These are phyloP conservation scores for Ptychoptera contaminata DNA, from an alignment of 2,888 invertebrate genomes.

Conservation along the genomic window DNA sequence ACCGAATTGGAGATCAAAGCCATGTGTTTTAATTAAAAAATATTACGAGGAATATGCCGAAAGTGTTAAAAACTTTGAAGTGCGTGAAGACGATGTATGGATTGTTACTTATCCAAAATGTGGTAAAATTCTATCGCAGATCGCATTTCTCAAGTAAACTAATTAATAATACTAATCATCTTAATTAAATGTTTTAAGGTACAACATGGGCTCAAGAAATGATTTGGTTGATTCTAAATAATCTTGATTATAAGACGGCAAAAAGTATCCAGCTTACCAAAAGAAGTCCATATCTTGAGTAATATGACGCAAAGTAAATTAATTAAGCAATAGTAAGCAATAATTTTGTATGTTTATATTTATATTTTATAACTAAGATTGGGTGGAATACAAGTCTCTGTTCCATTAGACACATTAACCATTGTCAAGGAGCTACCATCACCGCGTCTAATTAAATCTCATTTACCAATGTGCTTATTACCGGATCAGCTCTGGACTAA, in stretches of 20 bases:
- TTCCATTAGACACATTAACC: conserved; percentile 8
- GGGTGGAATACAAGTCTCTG: too few species aligned
- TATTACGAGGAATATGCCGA: not conserved
- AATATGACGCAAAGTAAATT: too few species aligned
- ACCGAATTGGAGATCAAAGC: too few species aligned
- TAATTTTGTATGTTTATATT: too few species aligned
- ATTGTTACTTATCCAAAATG: conserved; percentile 2
- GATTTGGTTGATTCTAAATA: conserved; percentile 15
- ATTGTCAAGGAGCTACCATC: conserved; percentile 16
- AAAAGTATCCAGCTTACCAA: not conserved
- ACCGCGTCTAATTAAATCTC: conserved; percentile 25
- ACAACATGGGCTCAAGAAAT: conserved; percentile 18
- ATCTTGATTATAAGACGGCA: conserved; percentile 14
- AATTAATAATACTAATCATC: too few species aligned
- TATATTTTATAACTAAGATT: too few species aligned
- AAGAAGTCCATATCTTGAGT: too few species aligned
- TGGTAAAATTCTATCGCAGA: too few species aligned
- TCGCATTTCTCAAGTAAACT: too few species aligned
- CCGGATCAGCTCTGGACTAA: conserved; percentile 24
- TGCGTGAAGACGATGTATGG: conserved; percentile 7
- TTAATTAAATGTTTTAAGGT: conserved; percentile 6
- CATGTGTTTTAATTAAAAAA: too few species aligned
- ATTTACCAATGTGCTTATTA: conserved; percentile 22
- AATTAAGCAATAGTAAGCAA: too few species aligned
- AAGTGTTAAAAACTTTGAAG: conserved; percentile 4